These are phyloP conservation scores for Herpetotheres cachinnans DNA, from an alignment of 2,113 vertebrate genomes.

Conservation along the genomic window DNA sequence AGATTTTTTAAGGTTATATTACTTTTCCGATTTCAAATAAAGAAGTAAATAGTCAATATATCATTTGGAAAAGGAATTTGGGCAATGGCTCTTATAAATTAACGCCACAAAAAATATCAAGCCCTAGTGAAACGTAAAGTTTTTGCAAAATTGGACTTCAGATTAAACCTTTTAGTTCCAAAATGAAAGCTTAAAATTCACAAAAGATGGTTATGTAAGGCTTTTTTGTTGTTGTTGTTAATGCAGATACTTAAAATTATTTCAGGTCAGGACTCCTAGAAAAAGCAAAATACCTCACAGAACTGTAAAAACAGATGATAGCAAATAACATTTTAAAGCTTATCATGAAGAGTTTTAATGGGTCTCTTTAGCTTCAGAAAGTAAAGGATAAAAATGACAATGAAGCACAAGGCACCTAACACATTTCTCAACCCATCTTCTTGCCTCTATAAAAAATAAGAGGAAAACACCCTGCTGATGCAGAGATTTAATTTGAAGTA, in stretches of 20 bases:
- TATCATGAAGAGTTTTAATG: neutral
- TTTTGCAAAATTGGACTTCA: neutral
- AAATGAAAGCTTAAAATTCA: neutral
- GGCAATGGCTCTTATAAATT: neutral
- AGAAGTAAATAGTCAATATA: neutral
- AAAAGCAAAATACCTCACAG: neutral
- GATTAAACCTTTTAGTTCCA: neutral
- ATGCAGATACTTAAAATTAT: neutral
- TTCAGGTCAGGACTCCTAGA: neutral
- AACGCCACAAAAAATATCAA: neutral
- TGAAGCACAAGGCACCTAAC: neutral
- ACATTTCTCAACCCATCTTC: slow-evolving; percentile 14
- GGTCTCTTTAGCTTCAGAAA: neutral
- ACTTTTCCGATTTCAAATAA: neutral
- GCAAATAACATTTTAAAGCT: neutral
- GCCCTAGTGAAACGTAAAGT: neutral
- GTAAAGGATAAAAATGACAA: neutral
- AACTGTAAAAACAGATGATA: neutral
- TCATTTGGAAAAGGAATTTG: neutral
- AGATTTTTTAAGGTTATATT: neutral
- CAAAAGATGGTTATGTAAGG: neutral
- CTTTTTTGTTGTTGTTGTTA: neutral
- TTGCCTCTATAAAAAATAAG: slow-evolving; percentile 22
- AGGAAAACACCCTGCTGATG: slow-evolving; percentile 21
- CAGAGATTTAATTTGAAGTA: slow-evolving; percentile 44